Evolutionary conservation across 2,113 vertebrate species (phyloP).

Genomic region (Mormyrus iriodes): DNA sequence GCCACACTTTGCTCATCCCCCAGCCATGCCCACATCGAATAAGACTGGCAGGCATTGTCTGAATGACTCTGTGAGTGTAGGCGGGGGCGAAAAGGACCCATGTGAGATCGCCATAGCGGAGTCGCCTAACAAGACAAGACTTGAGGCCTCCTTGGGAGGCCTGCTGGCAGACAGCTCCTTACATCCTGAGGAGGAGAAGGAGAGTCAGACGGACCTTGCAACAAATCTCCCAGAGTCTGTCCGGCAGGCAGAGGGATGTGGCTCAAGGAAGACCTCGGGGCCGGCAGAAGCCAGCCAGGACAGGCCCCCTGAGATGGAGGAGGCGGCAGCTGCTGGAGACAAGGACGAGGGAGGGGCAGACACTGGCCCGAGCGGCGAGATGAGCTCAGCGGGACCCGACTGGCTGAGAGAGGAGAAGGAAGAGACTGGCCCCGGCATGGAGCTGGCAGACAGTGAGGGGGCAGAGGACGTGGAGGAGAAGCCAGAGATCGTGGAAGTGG

Average conservation of each 20-base stretch:
- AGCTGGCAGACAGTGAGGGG: conserved; percentile 10
- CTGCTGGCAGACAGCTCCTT: conserved; percentile 29
- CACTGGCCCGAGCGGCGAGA: not conserved
- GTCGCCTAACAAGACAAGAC: not conserved
- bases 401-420: conserved; percentile 40
- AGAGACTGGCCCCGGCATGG: conserved; percentile 20
- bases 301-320: not conserved
- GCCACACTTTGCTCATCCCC: conserved; percentile 12
- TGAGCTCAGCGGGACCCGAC: conserved; percentile 16
- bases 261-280: not conserved
- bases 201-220: conserved; percentile 36
- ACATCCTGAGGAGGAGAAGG: conserved; percentile 29
- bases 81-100: conserved; percentile 23
- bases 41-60: conserved; percentile 33
- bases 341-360: not conserved
- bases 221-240: not conserved
- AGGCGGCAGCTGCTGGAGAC: not conserved
- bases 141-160: conserved; percentile 23
- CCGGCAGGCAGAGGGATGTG: not conserved
- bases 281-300: not conserved
- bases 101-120: not conserved
- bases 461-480: conserved; percentile 20
- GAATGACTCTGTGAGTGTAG: conserved; percentile 26
- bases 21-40: conserved; percentile 29
- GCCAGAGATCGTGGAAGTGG: conserved; percentile 25